Conservation (phyloP, 2,797 vertebrate genomes). For the Fundulus diaphanus region DNA sequence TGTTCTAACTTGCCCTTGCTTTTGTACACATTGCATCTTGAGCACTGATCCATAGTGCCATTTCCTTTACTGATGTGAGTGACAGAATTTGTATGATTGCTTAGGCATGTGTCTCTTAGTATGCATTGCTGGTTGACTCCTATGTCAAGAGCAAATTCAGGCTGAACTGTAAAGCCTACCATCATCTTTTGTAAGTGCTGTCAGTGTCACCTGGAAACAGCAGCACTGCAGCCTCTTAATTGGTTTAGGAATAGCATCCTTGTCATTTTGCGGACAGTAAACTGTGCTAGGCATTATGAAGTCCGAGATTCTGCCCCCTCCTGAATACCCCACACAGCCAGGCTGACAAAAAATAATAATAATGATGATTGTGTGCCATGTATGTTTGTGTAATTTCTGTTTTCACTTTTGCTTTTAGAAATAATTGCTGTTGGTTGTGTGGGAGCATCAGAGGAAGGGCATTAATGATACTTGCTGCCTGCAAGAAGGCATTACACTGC, state of each 20-base stretch:
- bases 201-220: constrained; percentile 74
- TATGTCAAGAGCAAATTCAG: constrained; percentile 53
- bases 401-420: constrained; percentile 81
- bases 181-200: constrained; percentile 75
- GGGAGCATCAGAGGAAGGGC: constrained; percentile 75
- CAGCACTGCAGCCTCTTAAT: constrained; percentile 72
- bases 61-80: constrained; percentile 34
- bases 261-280: constrained; percentile 81
- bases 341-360: constrained; percentile 55
- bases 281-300: constrained; percentile 72
- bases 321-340: constrained; percentile 55
- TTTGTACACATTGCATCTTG: constrained; percentile 28
- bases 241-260: constrained; percentile 79
- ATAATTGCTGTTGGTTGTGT: constrained; percentile 84
- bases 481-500: constrained; percentile 61
- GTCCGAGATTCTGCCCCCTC: constrained; percentile 66
- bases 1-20: constrained; percentile 28
- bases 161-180: constrained; percentile 60
- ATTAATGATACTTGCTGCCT: constrained; percentile 79
- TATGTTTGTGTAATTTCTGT: constrained; percentile 71
- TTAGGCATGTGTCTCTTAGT: constrained; percentile 2
- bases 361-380: constrained; percentile 76
- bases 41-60: constrained; percentile 20
- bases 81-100: constrained; percentile 23
- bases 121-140: constrained; percentile 18